Evolutionary conservation across 2,797 vertebrate genomes (phyloP), one percentile per base, ranked within the genome.

Genomic region (Takifugu rubripes): DNA sequence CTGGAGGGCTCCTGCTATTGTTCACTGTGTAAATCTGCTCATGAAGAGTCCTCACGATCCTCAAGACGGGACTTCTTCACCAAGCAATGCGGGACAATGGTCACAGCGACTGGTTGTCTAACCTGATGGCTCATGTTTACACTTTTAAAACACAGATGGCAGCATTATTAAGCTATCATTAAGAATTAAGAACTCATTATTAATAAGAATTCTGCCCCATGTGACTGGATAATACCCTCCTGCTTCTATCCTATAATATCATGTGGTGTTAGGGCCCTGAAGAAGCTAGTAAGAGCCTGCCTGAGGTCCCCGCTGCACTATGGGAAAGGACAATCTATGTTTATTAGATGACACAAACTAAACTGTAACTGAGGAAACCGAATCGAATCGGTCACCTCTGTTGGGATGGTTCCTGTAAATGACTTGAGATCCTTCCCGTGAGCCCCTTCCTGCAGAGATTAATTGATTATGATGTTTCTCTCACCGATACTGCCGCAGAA

Each of bases 401-500:
- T 54, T 55, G 45, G 45, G 9, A 25, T 49, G 52, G 25, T 57
- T 55, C 57, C 42, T 54, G 16, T 33, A 61, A 57, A 70, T 60
- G 54, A 44, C 44, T 51, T 42, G 25, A 54, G 25, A 66, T 36
- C n/a, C 49, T 29, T 61, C 53, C 24, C 14, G 1, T 6, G 24
- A 31, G 21, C 43, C 47, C 31, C 44, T 36, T 52, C 25, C 46
- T 67, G 56, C 24, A 54, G 47, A 66, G 53, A 44, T 57, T 56
- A 16, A 53, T 66, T 66, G 52, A 81, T 76, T 65, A 50, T 27
- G 16, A 52, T 52, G 12, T 71, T 79, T 71, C 54, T 61, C 50
- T 64, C 49, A 24, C 57, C 69, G 78, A 72, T 61, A 50, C 59
- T 52, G 48, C 14, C 33, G 27, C 53, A 85, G 49, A 83, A 75